These are phyloP conservation scores for Phataginus tricuspis DNA, from an alignment of 2,797 vertebrate genomes.

Conservation along the genomic window DNA sequence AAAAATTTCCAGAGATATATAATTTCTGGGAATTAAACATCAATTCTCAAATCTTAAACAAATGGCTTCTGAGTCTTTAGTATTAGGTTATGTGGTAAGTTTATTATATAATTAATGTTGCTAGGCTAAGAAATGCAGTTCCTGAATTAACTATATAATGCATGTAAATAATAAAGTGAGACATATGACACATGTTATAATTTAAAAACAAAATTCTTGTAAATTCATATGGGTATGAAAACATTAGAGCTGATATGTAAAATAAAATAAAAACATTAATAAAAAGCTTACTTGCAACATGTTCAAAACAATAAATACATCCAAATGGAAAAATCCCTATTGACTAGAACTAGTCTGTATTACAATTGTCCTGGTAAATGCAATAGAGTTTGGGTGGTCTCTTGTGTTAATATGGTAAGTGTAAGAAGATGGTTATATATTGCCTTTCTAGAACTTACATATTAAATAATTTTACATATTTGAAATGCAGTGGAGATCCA, in stretches of 20 bases:
- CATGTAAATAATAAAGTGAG: background rate
- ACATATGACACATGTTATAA: background rate
- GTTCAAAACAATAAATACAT: background rate
- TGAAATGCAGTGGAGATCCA: background rate
- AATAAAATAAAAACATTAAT: background rate
- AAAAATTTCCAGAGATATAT: background rate
- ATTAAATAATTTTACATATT: background rate
- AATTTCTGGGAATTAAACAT: background rate
- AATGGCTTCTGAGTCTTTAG: background rate
- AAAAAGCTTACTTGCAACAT: background rate
- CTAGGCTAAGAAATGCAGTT: background rate
- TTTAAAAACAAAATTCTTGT: background rate
- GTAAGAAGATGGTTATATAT: background rate
- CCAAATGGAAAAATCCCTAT: background rate
- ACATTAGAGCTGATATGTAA: background rate
- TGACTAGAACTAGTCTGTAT: background rate
- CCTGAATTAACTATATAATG: background rate
- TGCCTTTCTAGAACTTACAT: background rate
- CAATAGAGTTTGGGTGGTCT: background rate
- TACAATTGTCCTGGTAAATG: background rate
- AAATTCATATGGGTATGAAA: background rate
- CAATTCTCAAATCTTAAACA: background rate
- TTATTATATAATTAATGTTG: background rate
- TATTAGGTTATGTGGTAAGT: background rate
- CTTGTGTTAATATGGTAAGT: background rate